Conservation (phyloP, 2,113 vertebrate species). For the Alces alces region DNA sequence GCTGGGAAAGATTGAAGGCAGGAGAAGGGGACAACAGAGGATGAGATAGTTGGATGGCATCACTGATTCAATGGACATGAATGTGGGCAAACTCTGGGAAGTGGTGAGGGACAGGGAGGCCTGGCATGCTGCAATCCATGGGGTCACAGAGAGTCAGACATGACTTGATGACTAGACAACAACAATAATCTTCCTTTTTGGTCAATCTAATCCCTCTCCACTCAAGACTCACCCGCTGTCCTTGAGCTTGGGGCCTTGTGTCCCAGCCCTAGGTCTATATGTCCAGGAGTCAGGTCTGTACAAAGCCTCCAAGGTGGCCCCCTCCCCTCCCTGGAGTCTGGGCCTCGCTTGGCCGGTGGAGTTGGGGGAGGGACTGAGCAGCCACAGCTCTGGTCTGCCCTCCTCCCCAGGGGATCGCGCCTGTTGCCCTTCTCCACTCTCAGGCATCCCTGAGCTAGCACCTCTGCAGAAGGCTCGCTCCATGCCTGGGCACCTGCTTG, state of each 20-base stretch:
- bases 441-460: fast-evolving
- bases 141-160: not conserved
- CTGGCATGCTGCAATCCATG: fast-evolving
- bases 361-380: not conserved
- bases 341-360: fast-evolving
- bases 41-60: not conserved
- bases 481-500: fast-evolving
- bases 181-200: not conserved
- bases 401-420: fast-evolving
- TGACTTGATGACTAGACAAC: fast-evolving
- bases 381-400: fast-evolving
- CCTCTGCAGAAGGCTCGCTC: not conserved
- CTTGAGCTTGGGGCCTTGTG: not conserved
- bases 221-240: fast-evolving
- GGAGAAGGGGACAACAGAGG: not conserved
- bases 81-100: not conserved
- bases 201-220: not conserved
- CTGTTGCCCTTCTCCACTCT: not conserved
- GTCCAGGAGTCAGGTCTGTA: fast-evolving
- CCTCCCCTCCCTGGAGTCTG: fast-evolving
- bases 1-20: not conserved
- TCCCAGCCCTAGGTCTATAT: not conserved
- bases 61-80: not conserved
- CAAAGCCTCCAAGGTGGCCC: not conserved
- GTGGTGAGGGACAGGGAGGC: not conserved